A percentile compares a stretch with the other conserved stretches of the same genome.
These are phyloP conservation scores for Pomacea maculata DNA, from an alignment of 1,140 invertebrate species.

Conservation along the genomic window DNA sequence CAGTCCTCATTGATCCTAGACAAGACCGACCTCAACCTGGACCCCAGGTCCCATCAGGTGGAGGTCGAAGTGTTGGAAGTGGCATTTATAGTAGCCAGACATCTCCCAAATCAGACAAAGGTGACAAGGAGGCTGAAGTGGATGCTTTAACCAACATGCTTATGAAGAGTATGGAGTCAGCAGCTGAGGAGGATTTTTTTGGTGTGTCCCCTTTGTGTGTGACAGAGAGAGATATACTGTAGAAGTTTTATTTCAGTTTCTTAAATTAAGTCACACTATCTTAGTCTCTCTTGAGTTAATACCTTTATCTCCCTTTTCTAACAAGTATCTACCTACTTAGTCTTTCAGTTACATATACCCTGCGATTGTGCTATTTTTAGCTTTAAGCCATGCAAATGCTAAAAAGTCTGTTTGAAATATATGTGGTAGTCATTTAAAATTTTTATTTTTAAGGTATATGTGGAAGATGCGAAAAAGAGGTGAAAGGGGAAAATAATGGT, in stretches of 20 bases:
- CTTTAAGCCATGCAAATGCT: not conserved
- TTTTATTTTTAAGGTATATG: slow-evolving; percentile 76
- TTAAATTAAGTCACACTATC: not conserved
- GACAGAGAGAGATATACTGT: no score
- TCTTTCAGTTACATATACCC: not conserved
- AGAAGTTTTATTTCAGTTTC: not conserved
- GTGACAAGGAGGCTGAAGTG: slow-evolving; percentile 77
- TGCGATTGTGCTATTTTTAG: not conserved
- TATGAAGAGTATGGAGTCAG: slow-evolving; percentile 80
- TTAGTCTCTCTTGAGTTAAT: not conserved
- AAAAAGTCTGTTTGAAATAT: not conserved
- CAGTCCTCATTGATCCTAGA: slow-evolving; percentile 1
- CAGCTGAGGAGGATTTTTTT: slow-evolving; percentile 79
- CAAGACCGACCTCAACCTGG: slow-evolving; percentile 29
- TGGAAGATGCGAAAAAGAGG: slow-evolving; percentile 86
- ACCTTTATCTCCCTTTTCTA: not conserved
- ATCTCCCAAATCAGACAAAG: slow-evolving; percentile 11
- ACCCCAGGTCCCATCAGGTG: slow-evolving; percentile 31
- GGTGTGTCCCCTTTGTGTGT: slow-evolving; percentile 65
- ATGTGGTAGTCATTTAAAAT: no score
- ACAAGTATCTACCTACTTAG: not conserved
- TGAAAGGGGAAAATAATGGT: slow-evolving; percentile 90
- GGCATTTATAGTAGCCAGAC: not conserved
- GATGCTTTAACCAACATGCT: slow-evolving; percentile 88
- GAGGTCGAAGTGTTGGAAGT: not conserved